phyloP scores from a whole-genome alignment of 2,113 vertebrate genomes.

The Sylvicapra grimmia region DNA sequence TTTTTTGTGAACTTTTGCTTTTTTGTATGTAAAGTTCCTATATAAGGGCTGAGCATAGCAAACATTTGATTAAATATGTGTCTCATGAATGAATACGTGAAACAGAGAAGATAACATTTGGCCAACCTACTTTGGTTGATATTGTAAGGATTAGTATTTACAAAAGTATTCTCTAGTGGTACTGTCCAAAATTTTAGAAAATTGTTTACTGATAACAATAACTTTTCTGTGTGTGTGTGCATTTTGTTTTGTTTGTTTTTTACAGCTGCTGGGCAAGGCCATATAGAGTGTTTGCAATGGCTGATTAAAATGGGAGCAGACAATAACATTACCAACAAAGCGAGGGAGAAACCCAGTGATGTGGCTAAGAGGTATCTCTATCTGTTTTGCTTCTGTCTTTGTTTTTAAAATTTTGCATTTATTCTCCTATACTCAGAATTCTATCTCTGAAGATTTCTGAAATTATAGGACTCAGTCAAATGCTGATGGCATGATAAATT shows the following conservation, averaged over 20 bases:
- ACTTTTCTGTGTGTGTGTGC: neutral
- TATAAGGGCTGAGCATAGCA: neutral
- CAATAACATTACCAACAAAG: constrained; percentile 78
- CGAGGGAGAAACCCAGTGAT: constrained; percentile 81
- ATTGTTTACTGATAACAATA: neutral
- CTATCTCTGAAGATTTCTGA: neutral
- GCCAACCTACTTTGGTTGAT: neutral
- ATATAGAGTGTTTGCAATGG: constrained; percentile 82
- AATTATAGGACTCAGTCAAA: neutral
- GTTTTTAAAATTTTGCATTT: constrained; percentile 4
- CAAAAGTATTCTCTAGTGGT: neutral
- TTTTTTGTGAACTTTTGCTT: no score
- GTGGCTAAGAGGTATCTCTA: constrained; percentile 82
- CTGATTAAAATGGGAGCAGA: constrained; percentile 82
- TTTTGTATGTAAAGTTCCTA: neutral
- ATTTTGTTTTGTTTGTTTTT: neutral
- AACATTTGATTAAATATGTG: neutral
- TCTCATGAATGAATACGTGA: constrained; percentile 23
- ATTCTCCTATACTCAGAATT: neutral
- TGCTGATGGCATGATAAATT: neutral
- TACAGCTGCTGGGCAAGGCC: constrained; percentile 82
- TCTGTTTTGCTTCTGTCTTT: neutral
- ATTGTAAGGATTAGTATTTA: neutral
- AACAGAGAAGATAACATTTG: neutral
- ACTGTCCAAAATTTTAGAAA: neutral